A percentile compares a stretch with the other conserved stretches of the same genome.
Evolutionary conservation across 1,140 invertebrate genomes (phyloP).

Genomic region (Drosophila truncata): DNA sequence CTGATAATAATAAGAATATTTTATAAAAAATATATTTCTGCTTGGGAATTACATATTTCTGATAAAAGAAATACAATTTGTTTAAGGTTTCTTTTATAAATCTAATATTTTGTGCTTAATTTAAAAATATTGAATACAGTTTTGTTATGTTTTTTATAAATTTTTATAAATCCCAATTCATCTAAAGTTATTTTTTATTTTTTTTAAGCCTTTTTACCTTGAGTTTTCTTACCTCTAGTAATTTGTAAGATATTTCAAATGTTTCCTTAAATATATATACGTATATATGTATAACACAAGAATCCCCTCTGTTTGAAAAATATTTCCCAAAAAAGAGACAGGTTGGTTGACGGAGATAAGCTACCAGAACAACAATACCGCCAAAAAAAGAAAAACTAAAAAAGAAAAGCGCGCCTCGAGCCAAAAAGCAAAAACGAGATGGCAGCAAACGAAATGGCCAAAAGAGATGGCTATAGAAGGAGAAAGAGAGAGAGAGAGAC

Average conservation of each 20-base stretch:
- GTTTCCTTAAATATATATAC: background rate
- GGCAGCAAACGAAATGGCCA: slow-evolving; percentile 52
- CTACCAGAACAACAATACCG: slow-evolving; percentile 44
- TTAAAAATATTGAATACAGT: too few species aligned
- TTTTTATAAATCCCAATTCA: background rate
- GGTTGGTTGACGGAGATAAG: slow-evolving; percentile 56
- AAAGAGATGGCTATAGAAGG: slow-evolving; percentile 28
- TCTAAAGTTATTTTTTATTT: background rate
- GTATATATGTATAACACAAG: too few species aligned
- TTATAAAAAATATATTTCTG: too few species aligned
- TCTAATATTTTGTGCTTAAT: too few species aligned
- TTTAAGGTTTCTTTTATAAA: too few species aligned
- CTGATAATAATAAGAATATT: too few species aligned
- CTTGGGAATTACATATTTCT: too few species aligned
- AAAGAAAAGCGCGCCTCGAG: slow-evolving; percentile 54
- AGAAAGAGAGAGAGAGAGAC: slow-evolving; percentile 24
- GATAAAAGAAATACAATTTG: too few species aligned
- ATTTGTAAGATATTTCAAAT: background rate
- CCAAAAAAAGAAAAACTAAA: slow-evolving; percentile 24
- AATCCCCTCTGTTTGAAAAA: background rate
- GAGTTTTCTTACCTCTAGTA: background rate
- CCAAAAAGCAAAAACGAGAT: slow-evolving; percentile 53
- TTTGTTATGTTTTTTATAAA: too few species aligned
- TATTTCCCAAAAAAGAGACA: slow-evolving; percentile 1
- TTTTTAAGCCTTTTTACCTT: background rate